Evolutionary conservation across 1,140 invertebrate species (phyloP), one percentile per base, ranked within the genome.

Genomic region (Phymorhynchus buccinoides): DNA sequence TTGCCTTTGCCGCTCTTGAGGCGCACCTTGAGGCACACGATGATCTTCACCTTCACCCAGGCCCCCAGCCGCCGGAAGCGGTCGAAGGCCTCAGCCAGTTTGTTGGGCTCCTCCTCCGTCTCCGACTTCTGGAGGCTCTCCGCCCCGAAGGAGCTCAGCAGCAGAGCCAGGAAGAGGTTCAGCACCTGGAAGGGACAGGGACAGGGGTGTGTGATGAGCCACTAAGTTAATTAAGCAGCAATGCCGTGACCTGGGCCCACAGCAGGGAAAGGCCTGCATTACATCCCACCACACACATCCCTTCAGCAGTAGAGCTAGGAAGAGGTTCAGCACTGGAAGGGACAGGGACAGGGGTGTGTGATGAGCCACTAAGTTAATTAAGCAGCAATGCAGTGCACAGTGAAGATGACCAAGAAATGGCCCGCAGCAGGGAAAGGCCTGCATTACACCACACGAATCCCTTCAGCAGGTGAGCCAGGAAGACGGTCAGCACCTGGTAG

Each of bases 281-380:
- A n/a, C n/a, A n/a, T n/a, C n/a, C n/a, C n/a, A n/a, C n/a, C n/a
- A n/a, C n/a, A n/a, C n/a, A n/a, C n/a, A n/a, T n/a, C n/a, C n/a
- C n/a, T n/a, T 97, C 95, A 99, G 96, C 95, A 99, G 96, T 96
- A 99, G 96, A 93, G 98, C 98, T 95, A 99, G 97, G 96, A 99
- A 99, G 91, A 99, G 96, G 94, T 99, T 99, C 92, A 99, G 95
- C 87, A 99, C 98, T 99, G 93, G 16, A 79, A 77, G 30, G 62
- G 9, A n/a, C 9, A n/a, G 62, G 30, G 62, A 66, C 9, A 66
- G 30, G 9, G 62, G 22, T 12, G 7, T 7, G 48, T 22, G 48
- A 22, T n/a, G n/a, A n/a, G n/a, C n/a, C n/a, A n/a, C n/a, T n/a
- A n/a, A n/a, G n/a, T n/a, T n/a, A n/a, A n/a, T n/a, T n/a, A n/a